A percentile compares a stretch with the other conserved stretches of the same genome.
phyloP scores from a whole-genome alignment of 2,797 vertebrate genomes.

The Pseudotriccus pelzelni region DNA sequence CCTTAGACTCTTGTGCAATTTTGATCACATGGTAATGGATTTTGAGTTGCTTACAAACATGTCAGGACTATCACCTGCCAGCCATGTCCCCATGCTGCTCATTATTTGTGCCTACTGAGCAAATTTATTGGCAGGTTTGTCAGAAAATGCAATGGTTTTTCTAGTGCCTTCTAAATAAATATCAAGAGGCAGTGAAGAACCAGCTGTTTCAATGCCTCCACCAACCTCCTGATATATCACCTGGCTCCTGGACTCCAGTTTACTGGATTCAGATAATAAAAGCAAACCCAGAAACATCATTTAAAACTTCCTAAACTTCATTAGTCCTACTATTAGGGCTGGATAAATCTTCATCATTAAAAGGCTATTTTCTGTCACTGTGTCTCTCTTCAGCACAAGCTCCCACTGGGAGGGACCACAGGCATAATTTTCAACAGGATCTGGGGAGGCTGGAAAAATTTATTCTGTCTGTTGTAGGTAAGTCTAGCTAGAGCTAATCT shows the following conservation, averaged over 20 bases:
- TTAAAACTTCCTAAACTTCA: not conserved
- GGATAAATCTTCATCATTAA: not conserved
- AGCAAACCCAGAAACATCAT: not conserved
- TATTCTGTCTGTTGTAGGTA: not conserved
- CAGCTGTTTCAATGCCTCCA: not conserved
- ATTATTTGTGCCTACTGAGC: not conserved
- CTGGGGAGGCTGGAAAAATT: not conserved
- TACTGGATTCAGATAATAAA: not conserved
- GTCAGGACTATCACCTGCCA: not conserved
- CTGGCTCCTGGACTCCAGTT: not conserved
- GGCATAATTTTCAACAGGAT: not conserved
- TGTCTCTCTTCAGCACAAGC: not conserved
- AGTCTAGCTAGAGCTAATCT: not conserved
- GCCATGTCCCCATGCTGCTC: not conserved
- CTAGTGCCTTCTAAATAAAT: not conserved
- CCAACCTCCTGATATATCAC: not conserved
- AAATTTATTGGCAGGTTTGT: conserved; percentile 32
- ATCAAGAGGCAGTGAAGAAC: not conserved
- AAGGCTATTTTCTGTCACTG: not conserved
- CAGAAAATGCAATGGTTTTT: not conserved
- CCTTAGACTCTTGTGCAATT: not conserved
- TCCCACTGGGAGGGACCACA: not conserved
- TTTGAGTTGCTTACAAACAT: conserved; percentile 23
- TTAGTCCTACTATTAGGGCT: not conserved
- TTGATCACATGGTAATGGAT: not conserved